Base-by-base conservation (phyloP, 2,888 invertebrate species). In the Heliconius charithonia region DNA sequence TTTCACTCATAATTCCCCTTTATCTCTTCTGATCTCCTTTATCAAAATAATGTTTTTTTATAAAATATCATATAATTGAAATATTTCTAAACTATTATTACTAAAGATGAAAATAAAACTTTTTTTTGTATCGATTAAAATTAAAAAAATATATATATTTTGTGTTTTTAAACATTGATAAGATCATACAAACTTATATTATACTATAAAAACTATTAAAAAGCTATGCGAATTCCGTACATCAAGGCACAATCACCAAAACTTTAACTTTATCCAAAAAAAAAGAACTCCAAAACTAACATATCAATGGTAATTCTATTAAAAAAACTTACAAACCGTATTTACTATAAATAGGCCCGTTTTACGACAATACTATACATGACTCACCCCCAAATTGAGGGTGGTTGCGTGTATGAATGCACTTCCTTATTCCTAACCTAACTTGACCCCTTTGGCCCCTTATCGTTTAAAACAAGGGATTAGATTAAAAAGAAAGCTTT, bases 401-500 rank as follows among this genome's bases (percentile, higher is more conserved):
- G 84, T 82, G 84, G 84, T 91, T 87, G 91, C 91, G 91, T 91
- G 91, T 85, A 84, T 79, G 81, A 86, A 84, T 89, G 89, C 87
- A 89, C 84, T 88, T 84, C 79, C 80, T 77, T 29, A 71, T 74
- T 59, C 70, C 90, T 87, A 85, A 56, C 80, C 79, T 86, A 86
- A 86, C 85, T 83, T 88, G 89, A 89, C 80, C 89, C 81, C 73
- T 78, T 77, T 82, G 82, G 83, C 88, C 89, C 88, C 84, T 83
- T 80, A 80, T 77, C 76, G 71, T 78, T 79, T 83, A 78, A 79
- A 78, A 83, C 84, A 87, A 85, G 85, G 81, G 84, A 88, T 90
- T 88, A 87, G 79, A 80, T 79, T 80, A 79, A 63, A 79, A 83
- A 81, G 79, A 79, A 83, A 82, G 81, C 82, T 84, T 84, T 85